phyloP scores from a whole-genome alignment of 2,888 invertebrate genomes.

The Gandaritis pyraliata region DNA sequence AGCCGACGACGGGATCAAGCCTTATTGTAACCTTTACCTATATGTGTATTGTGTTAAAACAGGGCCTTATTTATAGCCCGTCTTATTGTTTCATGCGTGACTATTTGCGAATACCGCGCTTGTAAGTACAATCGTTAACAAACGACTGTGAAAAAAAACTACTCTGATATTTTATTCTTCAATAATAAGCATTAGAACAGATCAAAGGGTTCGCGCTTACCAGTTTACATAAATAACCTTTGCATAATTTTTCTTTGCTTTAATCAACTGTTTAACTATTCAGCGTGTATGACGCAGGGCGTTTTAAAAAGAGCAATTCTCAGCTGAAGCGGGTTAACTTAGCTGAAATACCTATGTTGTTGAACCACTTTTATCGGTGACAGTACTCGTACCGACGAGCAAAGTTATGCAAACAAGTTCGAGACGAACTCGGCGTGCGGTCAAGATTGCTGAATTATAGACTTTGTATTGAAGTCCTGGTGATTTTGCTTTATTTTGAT shows the following conservation, averaged over 20 bases:
- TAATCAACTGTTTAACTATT: no score
- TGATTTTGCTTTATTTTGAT: slow-evolving; percentile 36
- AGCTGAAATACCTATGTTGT: not conserved
- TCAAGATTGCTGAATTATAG: slow-evolving; percentile 42
- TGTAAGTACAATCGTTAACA: slow-evolving; percentile 16
- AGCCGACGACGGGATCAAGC: slow-evolving; percentile 40
- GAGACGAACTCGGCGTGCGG: slow-evolving; percentile 40
- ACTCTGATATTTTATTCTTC: not conserved
- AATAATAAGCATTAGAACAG: not conserved
- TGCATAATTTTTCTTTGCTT: no score
- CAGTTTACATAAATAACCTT: no score
- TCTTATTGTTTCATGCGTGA: slow-evolving; percentile 37
- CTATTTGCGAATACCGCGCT: slow-evolving; percentile 35
- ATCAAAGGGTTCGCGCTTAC: no score
- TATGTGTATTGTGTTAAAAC: slow-evolving; percentile 37
- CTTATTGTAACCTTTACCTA: slow-evolving; percentile 20
- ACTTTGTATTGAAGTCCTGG: slow-evolving; percentile 34
- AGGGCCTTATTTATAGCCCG: slow-evolving; percentile 38
- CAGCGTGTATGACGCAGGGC: no score
- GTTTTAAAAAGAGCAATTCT: not conserved
- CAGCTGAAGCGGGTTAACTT: not conserved
- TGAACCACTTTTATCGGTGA: slow-evolving; percentile 8
- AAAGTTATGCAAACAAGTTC: slow-evolving; percentile 45
- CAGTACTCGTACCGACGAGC: slow-evolving; percentile 34
- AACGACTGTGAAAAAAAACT: not conserved